Evolutionary conservation across 1,140 invertebrate genomes (phyloP), one percentile per base, ranked within the genome.

Genomic region (Kradibia gibbosae): DNA sequence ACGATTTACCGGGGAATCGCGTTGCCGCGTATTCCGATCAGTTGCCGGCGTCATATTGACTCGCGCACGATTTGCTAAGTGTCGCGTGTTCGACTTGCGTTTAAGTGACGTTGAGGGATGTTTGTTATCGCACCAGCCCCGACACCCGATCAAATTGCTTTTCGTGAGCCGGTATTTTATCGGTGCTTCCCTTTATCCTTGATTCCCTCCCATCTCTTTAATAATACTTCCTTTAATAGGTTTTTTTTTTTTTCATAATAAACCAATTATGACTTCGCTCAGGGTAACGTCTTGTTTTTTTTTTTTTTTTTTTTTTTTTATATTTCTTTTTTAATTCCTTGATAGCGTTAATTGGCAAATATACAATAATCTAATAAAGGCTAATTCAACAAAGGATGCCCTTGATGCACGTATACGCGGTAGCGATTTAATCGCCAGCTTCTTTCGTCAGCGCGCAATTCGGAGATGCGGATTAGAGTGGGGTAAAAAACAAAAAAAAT

Each of bases 1-100:
- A 79, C 25, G 77, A 79, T 79, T 79, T 79, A 79, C 77, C n/a
- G 48, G 20, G 31, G 22, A 78, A 25, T 48, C 45, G 76, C 34
- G 39, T 45, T 28, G 34, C 17, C 62, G 31, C 20, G 73, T 57
- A n/a, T n/a, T 36, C 53, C 25, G 3, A 45, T 17, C 42, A 25
- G 42, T 28, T 15, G 22, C 8, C 72, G 25, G 31, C 62, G 11
- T 70, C 62, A 77, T 67, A 77, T 77, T 77, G 42, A 77, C 60
- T 77, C 75, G 42, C n/a, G 8, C 15, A 25, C 76, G 76, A 78
- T 78, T 70, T 67, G 62, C 76, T 70, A 70, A 39, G 76, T 55
- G 76, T 31, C 39, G 3, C 31, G 3, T 8, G 22, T 65, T 11
- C 55, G 28, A 31, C 25, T 48, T 39, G 74, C 36, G n/a, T 15